Evolutionary conservation across 2,797 vertebrate genomes (phyloP), one percentile per base, ranked within the genome.

Genomic region (Acanthurus tractus): DNA sequence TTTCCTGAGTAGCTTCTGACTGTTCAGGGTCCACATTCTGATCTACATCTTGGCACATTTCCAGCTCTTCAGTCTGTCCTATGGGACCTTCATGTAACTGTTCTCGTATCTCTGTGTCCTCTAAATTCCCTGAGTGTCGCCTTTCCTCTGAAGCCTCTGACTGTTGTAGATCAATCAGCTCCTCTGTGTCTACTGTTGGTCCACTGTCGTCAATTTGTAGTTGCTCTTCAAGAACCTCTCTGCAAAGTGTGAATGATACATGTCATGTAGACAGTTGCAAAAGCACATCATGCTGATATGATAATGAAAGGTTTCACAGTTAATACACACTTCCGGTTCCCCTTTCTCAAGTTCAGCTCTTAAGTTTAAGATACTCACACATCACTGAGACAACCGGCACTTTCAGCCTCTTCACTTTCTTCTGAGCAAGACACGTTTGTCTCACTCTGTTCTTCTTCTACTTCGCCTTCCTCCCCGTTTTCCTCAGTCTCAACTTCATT

Each of bases 291-390:
- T 20, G 53, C 14, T 8, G 3, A 48, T 13, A n/a, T 36, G 12
- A 45, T 36, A 44, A 54, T 34, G 50, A 38, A 68, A 61, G 12
- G 1, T 53, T 70, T 76, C 8, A 13, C 6, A 38, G 29, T 71
- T 49, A 74, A 59, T 0, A 61, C 42, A 81, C 20, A 63, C 49
- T 86, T 89, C 76, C 82, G 72, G 69, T 89, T 90, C 81, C 76
- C 22, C 45, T 84, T 86, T 84, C 54, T 56, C 6, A 23, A 58
- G 23, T 59, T 34, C 1, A 34, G 29, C 29, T 34, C 29, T 3
- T 4, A 69, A 71, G 48, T 22, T 5, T 0, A 12, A 49, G 20
- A 87, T 86, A 93, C 93, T 94, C 71, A 94, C 93, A 44, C 70
- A 40, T 73, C 59, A 50, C 10, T 72, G 42, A 59, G 45, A 79